Conservation (phyloP, 1,140 invertebrate species). For the Chrysoperla carnea region DNA sequence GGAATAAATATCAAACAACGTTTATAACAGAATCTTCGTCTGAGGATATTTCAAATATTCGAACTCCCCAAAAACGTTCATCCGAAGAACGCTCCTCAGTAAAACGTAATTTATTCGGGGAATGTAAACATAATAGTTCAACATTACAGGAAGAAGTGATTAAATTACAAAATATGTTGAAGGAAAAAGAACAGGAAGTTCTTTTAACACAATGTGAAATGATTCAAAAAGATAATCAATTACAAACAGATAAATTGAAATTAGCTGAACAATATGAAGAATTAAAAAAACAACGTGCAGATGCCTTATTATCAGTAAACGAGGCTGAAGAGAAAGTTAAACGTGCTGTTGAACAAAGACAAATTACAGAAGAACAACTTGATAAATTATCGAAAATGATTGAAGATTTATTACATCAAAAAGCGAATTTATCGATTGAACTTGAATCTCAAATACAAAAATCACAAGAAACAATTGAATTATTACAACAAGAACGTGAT, state of each 20-base stretch:
- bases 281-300: slow-evolving; percentile 16
- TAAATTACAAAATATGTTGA: slow-evolving; percentile 27
- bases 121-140: not conserved
- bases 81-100: slow-evolving; percentile 4
- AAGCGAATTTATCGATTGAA: slow-evolving; percentile 1
- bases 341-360: not conserved
- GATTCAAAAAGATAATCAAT: slow-evolving; percentile 18
- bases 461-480: slow-evolving; percentile 17
- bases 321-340: slow-evolving; percentile 21
- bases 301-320: slow-evolving; percentile 18
- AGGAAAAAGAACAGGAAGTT: slow-evolving; percentile 24
- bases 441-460: slow-evolving; percentile 21
- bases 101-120: slow-evolving; percentile 4
- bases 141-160: slow-evolving; percentile 27
- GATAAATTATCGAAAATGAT: not conserved
- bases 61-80: slow-evolving; percentile 9
- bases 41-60: slow-evolving; percentile 12
- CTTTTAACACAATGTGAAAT: slow-evolving; percentile 22
- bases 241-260: slow-evolving; percentile 27
- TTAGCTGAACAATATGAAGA: slow-evolving; percentile 23
- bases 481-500: slow-evolving; percentile 7
- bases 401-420: not conserved
- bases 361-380: not conserved
- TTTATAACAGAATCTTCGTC: slow-evolving; percentile 20
- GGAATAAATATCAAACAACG: slow-evolving; percentile 13